A percentile compares a stretch with the other conserved stretches of the same genome.
These are phyloP conservation scores for Trididemnum miniatum DNA, from an alignment of 23 tunicate genomes.

Conservation along the genomic window DNA sequence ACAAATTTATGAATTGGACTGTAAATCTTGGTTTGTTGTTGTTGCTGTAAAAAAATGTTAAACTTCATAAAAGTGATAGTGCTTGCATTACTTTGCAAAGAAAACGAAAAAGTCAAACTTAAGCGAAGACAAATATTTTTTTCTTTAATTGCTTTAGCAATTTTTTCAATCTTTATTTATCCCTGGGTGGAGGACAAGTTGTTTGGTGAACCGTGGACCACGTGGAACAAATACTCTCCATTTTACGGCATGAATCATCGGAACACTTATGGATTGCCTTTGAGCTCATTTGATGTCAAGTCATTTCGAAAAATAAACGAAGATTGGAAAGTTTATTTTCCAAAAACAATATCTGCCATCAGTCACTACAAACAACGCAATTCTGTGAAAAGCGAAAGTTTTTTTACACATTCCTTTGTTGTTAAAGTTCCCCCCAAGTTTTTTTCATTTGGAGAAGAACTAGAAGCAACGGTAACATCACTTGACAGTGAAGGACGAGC, in stretches of 20 bases:
- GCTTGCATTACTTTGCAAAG: too few species aligned
- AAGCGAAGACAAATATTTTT: too few species aligned
- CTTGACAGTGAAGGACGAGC: conserved; percentile 20
- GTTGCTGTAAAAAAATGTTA: too few species aligned
- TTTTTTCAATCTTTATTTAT: too few species aligned
- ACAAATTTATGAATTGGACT: too few species aligned
- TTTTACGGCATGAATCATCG: conserved; percentile 16
- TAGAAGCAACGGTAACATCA: conserved; percentile 22
- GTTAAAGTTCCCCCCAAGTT: neutral
- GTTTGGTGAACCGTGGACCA: too few species aligned
- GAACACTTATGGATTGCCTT: neutral
- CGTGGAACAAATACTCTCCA: conserved; percentile 1
- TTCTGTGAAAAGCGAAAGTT: neutral
- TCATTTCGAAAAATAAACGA: neutral
- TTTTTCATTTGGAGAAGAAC: conserved; percentile 18
- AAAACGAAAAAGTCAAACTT: too few species aligned
- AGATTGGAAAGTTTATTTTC: conserved; percentile 11
- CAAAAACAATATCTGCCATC: neutral
- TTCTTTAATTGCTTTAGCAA: too few species aligned
- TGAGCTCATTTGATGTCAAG: too few species aligned
- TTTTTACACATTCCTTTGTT: neutral
- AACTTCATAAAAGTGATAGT: too few species aligned
- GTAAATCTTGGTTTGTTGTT: too few species aligned
- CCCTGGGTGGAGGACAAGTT: too few species aligned
- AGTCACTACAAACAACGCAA: neutral